Evolutionary conservation across 2,888 invertebrate genomes (phyloP), one percentile per base, ranked within the genome.

Genomic region (Proisotoma minuta): DNA sequence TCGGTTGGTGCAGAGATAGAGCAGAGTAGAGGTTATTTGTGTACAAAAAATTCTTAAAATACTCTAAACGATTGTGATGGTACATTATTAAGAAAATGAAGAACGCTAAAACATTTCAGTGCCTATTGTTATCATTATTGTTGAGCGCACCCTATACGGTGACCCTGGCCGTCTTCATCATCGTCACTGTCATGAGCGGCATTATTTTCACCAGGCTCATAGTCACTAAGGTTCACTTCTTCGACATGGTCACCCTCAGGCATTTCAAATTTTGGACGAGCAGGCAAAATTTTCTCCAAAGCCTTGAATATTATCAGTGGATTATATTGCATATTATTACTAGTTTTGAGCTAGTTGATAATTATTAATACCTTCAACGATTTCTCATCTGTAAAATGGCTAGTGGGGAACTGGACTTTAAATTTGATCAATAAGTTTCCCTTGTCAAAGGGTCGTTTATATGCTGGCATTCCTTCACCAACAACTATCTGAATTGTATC

Each of bases 401-500:
- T 86, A 43, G 84, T 83, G 47, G 96, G 96, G 79, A 95, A 95
- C 65, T 83, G 83, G 58, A 96, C 86, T 75, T 87, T 85, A 81
- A 97, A 94, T 74, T 88, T 87, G 60, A 96, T 84, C 76, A 88
- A 88, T 54, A 97, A 80, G 78, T 91, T 88, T 58, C 96, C 96
- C 77, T 85, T 87, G 74, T 91, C 88, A 77, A 88, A 88, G 4
- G 91, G 90, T 78, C 88, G 88, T 76, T 87, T 88, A 75, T 85
- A 85, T 39, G 84, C 81, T 1, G 96, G 96, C 94, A 96, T 96
- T 23, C 96, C 96, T 78, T 94, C 92, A 3, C 87, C 88, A 66
- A 81, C 81, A 60, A 96, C 85, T 66, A 86, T 85, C 77, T 88
- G 89, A 2, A 89, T 79, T 59, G 77, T 75, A 58, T 79, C 81